Base-by-base conservation (phyloP, 2,113 vertebrate genomes). In the Benitochromis conjunctus region DNA sequence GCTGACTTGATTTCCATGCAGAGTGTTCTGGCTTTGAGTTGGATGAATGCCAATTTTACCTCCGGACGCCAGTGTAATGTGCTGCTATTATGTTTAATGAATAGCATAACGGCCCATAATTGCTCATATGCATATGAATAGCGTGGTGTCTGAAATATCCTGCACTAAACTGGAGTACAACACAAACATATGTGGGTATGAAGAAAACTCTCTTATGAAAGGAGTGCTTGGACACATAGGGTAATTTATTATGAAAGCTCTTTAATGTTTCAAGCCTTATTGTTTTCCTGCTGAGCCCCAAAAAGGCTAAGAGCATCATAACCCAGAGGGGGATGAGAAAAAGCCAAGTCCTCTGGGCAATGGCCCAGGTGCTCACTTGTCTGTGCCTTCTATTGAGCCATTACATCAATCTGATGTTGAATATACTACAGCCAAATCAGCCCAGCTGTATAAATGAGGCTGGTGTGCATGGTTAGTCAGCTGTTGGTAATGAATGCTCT, bases 91-190 rank as follows among this genome's bases (percentile, higher is more conserved):
- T 94, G 90, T 88, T 29, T 89, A 92, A 95, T 95, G 93, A 92
- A 91, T 88, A 88, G 92, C 89, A 87, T 89, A 95, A 94, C 78
- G 31, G 89, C 79, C 92, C 51, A 79, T 95, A 94, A 95, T 95
- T 95, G 92, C 93, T 94, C 86, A 95, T 95, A 91, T 93, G 87
- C 95, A 95, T 95, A 89, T 94, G 93, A 94, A 95, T 91, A 77
- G 90, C 26, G 2, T 2, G 4, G 26, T 34, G 84, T 86, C 88
- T 91, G 87, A 85, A 92, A 91, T 80, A 83, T 84, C 86, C 66
- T 51, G 66, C 2, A 46, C 53, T 9, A 9, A 78, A 81, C 84
- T 41, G 26, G 77, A 81, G 82, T 31, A 31, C 69, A 71, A 86
- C 87, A 82, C 81, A 83, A 89, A 83, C 78, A 81, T 64, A 85